Percentiles rank a stretch among this genome's conserved stretches.
Evolutionary conservation across 2,888 invertebrate genomes (phyloP).

Genomic region (Thymelicus lineola): DNA sequence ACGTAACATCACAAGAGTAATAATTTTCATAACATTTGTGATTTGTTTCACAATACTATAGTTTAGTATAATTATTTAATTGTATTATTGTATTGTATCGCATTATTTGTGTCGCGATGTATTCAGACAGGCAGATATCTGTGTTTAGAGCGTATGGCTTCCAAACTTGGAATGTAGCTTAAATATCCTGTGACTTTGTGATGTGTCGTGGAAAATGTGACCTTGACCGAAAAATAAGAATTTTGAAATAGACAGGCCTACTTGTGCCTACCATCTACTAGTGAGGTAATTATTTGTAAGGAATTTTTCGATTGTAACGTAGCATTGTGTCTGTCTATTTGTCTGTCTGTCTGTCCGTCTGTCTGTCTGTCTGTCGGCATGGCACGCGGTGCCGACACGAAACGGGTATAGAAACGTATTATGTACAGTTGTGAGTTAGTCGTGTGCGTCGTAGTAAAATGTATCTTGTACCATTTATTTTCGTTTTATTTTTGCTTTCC

Average conservation of each 20-base stretch:
- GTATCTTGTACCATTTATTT: slow-evolving; percentile 57
- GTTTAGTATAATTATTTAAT: slow-evolving; percentile 4
- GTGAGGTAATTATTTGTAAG: too few relatives aligned
- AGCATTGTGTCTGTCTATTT: neutral
- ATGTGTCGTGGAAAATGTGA: too few relatives aligned
- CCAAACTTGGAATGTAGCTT: too few relatives aligned
- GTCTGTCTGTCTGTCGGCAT: slow-evolving; percentile 5
- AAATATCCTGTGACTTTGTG: too few relatives aligned
- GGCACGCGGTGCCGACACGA: slow-evolving; percentile 49
- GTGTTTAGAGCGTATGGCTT: too few relatives aligned
- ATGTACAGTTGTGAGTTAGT: slow-evolving; percentile 54
- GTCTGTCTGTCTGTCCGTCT: neutral
- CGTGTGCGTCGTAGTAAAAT: slow-evolving; percentile 65
- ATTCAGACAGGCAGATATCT: slow-evolving; percentile 9
- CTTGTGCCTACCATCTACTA: too few relatives aligned
- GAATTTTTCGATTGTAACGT: too few relatives aligned
- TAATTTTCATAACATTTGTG: neutral
- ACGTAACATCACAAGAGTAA: neutral
- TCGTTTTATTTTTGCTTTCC: slow-evolving; percentile 59
- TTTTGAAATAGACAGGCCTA: too few relatives aligned
- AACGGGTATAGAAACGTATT: slow-evolving; percentile 70
- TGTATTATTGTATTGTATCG: slow-evolving; percentile 9
- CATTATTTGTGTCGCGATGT: slow-evolving; percentile 21
- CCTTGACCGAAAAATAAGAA: too few relatives aligned
- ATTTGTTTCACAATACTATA: neutral